Percentiles rank a stretch among this genome's conserved stretches.
Evolutionary conservation across 1,140 invertebrate species (phyloP).

Genomic region (Harlomillsia oculata): DNA sequence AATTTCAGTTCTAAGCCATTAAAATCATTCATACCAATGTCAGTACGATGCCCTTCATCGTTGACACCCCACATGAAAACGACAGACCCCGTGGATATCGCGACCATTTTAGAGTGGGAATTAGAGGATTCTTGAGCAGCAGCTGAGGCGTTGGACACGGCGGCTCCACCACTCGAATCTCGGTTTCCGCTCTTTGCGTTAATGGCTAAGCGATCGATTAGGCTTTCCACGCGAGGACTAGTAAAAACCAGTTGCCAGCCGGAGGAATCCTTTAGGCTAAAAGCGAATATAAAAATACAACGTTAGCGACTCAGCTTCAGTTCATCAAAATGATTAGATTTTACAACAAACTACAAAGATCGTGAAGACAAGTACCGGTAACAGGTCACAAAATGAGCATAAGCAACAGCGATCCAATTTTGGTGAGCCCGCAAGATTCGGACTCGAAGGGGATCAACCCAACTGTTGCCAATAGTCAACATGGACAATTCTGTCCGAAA

Average conservation of each 20-base stretch:
- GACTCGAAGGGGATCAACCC: constrained; percentile 75
- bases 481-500: constrained; percentile 58
- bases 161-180: not conserved
- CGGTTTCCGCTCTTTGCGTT: constrained; percentile 88
- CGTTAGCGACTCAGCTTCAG: too few species aligned
- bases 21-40: constrained; percentile 53
- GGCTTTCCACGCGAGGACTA: constrained; percentile 77
- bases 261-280: constrained; percentile 82
- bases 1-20: not conserved
- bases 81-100: constrained; percentile 73
- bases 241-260: constrained; percentile 94
- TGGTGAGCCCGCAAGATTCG: constrained; percentile 94
- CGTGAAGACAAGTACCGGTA: constrained; percentile 57
- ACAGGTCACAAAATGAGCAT: constrained; percentile 88
- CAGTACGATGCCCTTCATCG: constrained; percentile 62
- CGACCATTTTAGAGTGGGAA: constrained; percentile 65
- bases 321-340: too few species aligned
- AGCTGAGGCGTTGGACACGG: too few species aligned
- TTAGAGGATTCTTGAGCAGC: constrained; percentile 38
- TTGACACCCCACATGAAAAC: constrained; percentile 83
- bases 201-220: constrained; percentile 84
- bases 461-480: constrained; percentile 58
- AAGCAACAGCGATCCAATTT: constrained; percentile 94
- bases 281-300: constrained; percentile 33
- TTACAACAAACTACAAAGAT: too few species aligned